Conservation (phyloP, 2,888 invertebrate species). For the Drosophila subsilvestris region DNA sequence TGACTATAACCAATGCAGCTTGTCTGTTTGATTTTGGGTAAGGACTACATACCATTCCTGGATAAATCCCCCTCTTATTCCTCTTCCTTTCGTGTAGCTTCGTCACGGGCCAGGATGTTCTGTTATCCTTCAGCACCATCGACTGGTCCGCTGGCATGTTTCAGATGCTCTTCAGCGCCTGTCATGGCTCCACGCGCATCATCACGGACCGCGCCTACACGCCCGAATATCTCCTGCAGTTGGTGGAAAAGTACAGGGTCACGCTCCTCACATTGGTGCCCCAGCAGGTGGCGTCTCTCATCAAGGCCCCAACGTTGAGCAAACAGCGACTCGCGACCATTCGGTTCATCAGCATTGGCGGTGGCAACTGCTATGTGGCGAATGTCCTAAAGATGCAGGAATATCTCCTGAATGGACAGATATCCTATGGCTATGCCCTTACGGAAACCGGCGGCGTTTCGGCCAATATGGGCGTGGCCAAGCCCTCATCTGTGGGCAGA, state of each 20-base stretch:
- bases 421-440: conserved; percentile 78
- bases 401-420: conserved; percentile 66
- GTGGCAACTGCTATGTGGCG: conserved; percentile 74
- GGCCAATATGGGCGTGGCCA: conserved; percentile 72
- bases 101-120: conserved; percentile 76
- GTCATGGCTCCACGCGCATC: conserved; percentile 77
- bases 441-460: conserved; percentile 78
- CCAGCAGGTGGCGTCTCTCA: conserved; percentile 67
- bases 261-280: conserved; percentile 74
- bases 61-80: background rate
- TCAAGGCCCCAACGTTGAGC: conserved; percentile 66
- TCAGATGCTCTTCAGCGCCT: conserved; percentile 76
- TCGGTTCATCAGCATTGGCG: conserved; percentile 72
- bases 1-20: conserved; percentile 78
- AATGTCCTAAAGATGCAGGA: conserved; percentile 73
- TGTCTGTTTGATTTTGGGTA: conserved; percentile 81
- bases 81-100: conserved; percentile 53
- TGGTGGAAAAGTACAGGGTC: conserved; percentile 78
- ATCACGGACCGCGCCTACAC: conserved; percentile 76
- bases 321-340: conserved; percentile 66
- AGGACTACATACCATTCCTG: background rate
- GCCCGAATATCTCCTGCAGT: conserved; percentile 72
- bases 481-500: conserved; percentile 76
- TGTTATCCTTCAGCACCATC: conserved; percentile 77
- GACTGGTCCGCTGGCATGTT: conserved; percentile 80